Percentiles rank a stretch among this genome's conserved stretches.
Conservation (phyloP, 1,140 invertebrate genomes). For the Drosophila pachea region DNA sequence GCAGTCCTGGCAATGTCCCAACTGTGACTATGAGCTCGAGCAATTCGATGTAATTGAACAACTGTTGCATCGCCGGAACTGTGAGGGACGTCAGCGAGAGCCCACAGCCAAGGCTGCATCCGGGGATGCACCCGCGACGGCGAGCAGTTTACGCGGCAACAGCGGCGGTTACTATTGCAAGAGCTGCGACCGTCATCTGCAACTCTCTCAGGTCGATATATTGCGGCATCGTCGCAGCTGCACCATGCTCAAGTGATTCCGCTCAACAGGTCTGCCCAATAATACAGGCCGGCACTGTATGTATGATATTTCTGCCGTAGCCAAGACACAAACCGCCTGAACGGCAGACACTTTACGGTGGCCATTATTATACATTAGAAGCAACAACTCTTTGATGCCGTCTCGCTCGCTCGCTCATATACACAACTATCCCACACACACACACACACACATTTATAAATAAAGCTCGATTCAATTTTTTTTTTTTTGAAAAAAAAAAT, state of each 20-base stretch:
- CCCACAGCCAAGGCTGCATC: neutral
- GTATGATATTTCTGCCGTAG: neutral
- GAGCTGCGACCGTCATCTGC: slow-evolving; percentile 84
- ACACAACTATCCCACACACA: neutral
- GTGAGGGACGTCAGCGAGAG: slow-evolving; percentile 60
- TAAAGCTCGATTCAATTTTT: slow-evolving; percentile 2
- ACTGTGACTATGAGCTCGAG: slow-evolving; percentile 79
- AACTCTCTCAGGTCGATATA: slow-evolving; percentile 87
- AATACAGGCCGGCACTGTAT: neutral
- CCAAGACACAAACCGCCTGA: neutral
- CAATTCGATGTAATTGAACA: slow-evolving; percentile 82
- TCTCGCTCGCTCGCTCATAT: too few species aligned
- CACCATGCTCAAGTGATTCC: neutral
- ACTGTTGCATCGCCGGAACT: slow-evolving; percentile 75
- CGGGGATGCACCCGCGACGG: neutral
- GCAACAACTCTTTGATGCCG: too few species aligned
- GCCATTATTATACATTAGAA: too few species aligned
- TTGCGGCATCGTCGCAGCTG: slow-evolving; percentile 86
- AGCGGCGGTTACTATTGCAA: slow-evolving; percentile 83
- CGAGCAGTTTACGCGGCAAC: neutral
- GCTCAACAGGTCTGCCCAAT: neutral
- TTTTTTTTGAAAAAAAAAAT: slow-evolving; percentile 41
- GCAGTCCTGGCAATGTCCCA: slow-evolving; percentile 81
- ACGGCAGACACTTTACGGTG: too few species aligned
- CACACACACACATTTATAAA: neutral